Base-by-base conservation (phyloP, 1,140 invertebrate genomes). In the Saccostrea glomerata region DNA sequence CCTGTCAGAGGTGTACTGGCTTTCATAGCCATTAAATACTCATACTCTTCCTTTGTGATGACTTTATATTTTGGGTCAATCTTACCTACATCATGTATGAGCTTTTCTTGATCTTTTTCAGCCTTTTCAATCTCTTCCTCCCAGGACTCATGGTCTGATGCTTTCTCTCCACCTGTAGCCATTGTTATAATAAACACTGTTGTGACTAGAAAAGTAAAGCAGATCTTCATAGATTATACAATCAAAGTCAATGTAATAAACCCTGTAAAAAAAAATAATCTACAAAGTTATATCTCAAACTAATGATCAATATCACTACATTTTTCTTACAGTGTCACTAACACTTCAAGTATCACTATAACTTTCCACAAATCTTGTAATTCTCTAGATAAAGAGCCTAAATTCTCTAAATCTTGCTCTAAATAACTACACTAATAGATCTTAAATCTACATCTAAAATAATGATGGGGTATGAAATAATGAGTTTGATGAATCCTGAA, bases 11-110 rank as follows among this genome's bases (percentile, higher is more conserved):
- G 70, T 25, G 70, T 73, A 30, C 30, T 73, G 7, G 25, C 70
- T 73, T 11, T 73, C 25, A 73, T 25, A 30, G 7, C 23, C 70
- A 73, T 15, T 25, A 83, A 56, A 83, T 15, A 15, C 5, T 83
- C 82, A 83, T 55, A 83, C n/a, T 83, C 82, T 56, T 83, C 40
- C 20, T 83, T 83, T n/a, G 82, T 47, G 12, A 83, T 83, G 36
- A 83, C 15, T 20, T 54, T 83, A 54, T 83, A 54, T 20, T 83
- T 54, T n/a, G 82, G 82, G 12, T 54, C 30, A 9, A n/a, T 54
- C 40, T 83, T 83, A 73, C 70, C 23, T 30, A 25, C 15, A 9
- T 36, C 30, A 1, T 13, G 7, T 17, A n/a, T n/a, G n/a, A n/a
- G n/a, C n/a, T n/a, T n/a, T n/a, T n/a, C n/a, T n/a, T n/a, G n/a